A percentile compares a stretch with the other conserved stretches of the same genome.
Conservation (phyloP, 1,140 invertebrate genomes). For the Kradibia gibbosae region DNA sequence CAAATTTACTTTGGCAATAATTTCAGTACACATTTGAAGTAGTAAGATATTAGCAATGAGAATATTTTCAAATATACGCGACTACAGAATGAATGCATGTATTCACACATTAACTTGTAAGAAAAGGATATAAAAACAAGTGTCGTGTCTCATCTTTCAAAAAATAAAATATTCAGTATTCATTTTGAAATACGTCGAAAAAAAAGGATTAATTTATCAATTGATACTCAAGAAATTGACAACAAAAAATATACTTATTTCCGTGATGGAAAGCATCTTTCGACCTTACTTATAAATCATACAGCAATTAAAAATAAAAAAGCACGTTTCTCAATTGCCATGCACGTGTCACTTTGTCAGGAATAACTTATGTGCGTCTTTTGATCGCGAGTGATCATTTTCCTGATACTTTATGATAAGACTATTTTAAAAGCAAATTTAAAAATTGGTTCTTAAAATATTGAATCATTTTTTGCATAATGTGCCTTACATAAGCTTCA, state of each 20-base stretch:
- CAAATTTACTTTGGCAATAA: too few species aligned
- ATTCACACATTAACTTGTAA: too few species aligned
- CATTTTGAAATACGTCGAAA: background rate
- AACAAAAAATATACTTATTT: conserved; percentile 6
- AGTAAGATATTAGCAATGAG: too few species aligned
- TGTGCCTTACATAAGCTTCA: too few species aligned
- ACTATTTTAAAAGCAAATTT: background rate
- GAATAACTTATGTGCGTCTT: background rate
- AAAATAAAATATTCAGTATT: background rate
- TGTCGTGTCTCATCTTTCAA: too few species aligned
- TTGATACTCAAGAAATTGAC: background rate
- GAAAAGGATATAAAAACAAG: too few species aligned
- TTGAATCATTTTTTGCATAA: too few species aligned
- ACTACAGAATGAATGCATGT: too few species aligned
- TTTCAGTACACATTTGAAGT: too few species aligned
- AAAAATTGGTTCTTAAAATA: too few species aligned
- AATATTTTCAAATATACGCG: too few species aligned
- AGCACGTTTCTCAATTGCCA: background rate
- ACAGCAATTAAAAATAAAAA: conserved; percentile 1
- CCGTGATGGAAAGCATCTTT: background rate
- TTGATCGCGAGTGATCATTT: background rate
- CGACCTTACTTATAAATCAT: conserved; percentile 15
- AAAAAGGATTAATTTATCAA: background rate
- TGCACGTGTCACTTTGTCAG: background rate
- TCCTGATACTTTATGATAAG: background rate